These are phyloP conservation scores for Apotomis turbidana DNA, from an alignment of 2,888 invertebrate species.

Conservation along the genomic window DNA sequence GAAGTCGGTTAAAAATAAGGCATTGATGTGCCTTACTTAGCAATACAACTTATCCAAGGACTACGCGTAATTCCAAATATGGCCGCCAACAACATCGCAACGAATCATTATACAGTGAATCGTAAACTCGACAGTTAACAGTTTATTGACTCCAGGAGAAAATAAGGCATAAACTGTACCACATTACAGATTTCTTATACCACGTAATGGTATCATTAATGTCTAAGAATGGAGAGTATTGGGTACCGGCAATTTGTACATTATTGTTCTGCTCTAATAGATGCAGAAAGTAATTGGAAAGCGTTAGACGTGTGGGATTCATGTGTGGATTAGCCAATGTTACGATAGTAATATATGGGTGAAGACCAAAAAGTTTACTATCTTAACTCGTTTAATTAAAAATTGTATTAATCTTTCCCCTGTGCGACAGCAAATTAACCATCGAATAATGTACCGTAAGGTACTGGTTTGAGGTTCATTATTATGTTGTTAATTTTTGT, in stretches of 20 bases:
- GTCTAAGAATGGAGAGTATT: constrained; percentile 40
- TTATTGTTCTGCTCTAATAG: constrained; percentile 56
- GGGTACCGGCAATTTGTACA: constrained; percentile 47
- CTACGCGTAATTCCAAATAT: neutral
- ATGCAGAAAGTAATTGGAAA: constrained; percentile 45
- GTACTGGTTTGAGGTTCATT: too few relatives aligned
- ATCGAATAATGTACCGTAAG: too few relatives aligned
- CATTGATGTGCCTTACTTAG: neutral
- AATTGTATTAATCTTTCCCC: too few relatives aligned
- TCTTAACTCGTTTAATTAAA: too few relatives aligned
- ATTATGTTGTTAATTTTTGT: too few relatives aligned
- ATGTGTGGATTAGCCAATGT: neutral
- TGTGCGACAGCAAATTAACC: too few relatives aligned
- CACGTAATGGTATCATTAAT: constrained; percentile 42
- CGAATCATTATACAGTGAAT: constrained; percentile 16
- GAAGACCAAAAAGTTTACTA: too few relatives aligned
- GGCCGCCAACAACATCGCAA: neutral
- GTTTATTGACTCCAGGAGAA: constrained; percentile 39
- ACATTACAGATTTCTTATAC: constrained; percentile 42
- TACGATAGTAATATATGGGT: too few relatives aligned
- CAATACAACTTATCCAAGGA: constrained; percentile 2
- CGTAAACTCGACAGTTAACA: constrained; percentile 28
- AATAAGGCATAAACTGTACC: constrained; percentile 30
- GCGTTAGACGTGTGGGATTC: constrained; percentile 24
- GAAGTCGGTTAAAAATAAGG: too few relatives aligned